Evolutionary conservation across 1,140 invertebrate genomes (phyloP).

Genomic region (Diachasmimorpha longicaudata): DNA sequence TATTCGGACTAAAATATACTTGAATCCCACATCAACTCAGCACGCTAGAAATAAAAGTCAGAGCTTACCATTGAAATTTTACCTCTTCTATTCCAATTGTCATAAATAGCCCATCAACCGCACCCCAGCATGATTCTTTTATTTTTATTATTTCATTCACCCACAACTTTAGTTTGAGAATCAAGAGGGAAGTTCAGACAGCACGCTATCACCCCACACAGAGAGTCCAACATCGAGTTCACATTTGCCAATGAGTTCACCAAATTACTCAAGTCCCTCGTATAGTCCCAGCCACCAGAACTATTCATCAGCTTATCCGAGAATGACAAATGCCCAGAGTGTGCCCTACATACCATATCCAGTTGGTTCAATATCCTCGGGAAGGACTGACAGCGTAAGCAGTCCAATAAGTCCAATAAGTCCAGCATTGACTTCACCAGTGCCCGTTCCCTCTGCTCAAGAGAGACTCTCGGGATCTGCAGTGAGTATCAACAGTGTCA

Average conservation of each 20-base stretch:
- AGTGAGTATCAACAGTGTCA: constrained; percentile 33
- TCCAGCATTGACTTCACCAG: constrained; percentile 33
- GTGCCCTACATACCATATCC: constrained; percentile 23
- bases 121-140: constrained; percentile 26
- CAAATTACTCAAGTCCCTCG: constrained; percentile 50
- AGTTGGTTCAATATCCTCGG: not conserved
- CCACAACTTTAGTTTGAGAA: constrained; percentile 46
- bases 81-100: not conserved
- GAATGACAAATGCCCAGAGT: constrained; percentile 13
- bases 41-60: too few relatives aligned
- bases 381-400: constrained; percentile 21
- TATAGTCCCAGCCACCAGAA: constrained; percentile 44
- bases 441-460: constrained; percentile 43
- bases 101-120: not conserved
- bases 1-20: too few relatives aligned
- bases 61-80: not conserved
- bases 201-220: constrained; percentile 50
- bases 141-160: constrained; percentile 28
- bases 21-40: too few relatives aligned
- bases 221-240: constrained; percentile 49
- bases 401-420: constrained; percentile 26
- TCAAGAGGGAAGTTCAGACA: constrained; percentile 52
- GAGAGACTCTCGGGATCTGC: constrained; percentile 57
- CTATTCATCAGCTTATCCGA: constrained; percentile 25
- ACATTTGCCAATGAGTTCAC: constrained; percentile 44